Percentiles rank a stretch among this genome's conserved stretches.
These are phyloP conservation scores for Enteromius mattozi DNA, from an alignment of 2,797 vertebrate species.

Conservation along the genomic window DNA sequence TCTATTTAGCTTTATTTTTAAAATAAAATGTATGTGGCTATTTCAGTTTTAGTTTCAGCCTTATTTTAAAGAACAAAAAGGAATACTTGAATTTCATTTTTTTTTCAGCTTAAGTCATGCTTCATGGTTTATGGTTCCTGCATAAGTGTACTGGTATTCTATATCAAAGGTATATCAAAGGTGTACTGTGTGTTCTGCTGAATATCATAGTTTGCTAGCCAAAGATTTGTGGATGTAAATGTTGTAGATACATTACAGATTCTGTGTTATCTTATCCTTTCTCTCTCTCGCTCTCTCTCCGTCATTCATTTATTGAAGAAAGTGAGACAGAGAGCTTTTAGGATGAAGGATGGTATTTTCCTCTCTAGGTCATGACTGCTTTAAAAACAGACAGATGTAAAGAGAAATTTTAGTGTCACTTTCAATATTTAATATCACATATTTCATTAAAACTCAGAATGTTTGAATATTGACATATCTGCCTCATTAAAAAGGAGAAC, in stretches of 20 bases:
- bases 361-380: constrained; percentile 6
- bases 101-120: no score
- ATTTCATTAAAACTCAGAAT: constrained; percentile 7
- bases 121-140: no score
- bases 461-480: not conserved
- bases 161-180: no score
- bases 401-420: not conserved
- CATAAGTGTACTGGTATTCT: no score
- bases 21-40: not conserved
- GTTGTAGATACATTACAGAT: not conserved
- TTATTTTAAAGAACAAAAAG: no score
- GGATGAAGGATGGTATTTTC: constrained; percentile 5
- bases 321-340: constrained; percentile 17
- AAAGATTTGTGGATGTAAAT: not conserved
- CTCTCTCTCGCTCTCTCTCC: not conserved
- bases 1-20: not conserved
- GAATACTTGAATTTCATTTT: no score
- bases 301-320: constrained; percentile 7
- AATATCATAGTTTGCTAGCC: not conserved
- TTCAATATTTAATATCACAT: not conserved
- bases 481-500: not conserved
- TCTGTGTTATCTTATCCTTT: not conserved
- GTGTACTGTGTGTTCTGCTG: not conserved
- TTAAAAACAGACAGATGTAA: constrained; percentile 24
- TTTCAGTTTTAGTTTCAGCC: not conserved